A percentile compares a stretch with the other conserved stretches of the same genome.
Conservation (phyloP, 2,797 vertebrate genomes). For the Hypotaenidia okinawae region DNA sequence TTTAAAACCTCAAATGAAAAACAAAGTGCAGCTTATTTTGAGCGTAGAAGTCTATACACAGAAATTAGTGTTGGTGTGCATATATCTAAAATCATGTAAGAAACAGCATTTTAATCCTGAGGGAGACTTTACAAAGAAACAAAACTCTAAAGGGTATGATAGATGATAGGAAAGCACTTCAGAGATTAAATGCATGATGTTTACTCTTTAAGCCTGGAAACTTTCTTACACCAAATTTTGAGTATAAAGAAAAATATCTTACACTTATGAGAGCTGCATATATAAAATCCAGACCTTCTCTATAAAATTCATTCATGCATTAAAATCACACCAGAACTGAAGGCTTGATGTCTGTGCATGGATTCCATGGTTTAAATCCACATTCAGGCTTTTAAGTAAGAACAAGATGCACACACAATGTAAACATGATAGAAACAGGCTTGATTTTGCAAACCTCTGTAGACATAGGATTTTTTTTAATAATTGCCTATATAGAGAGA, state of each 20-base stretch:
- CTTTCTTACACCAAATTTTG: background rate
- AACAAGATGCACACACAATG: background rate
- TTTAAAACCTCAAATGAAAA: background rate
- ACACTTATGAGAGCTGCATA: background rate
- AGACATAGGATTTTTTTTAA: background rate
- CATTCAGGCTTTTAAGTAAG: background rate
- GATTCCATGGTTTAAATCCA: background rate
- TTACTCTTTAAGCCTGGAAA: background rate
- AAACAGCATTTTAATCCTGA: background rate
- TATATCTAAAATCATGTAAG: background rate
- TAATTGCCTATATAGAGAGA: background rate
- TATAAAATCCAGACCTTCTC: background rate
- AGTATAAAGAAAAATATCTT: background rate
- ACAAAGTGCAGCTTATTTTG: background rate
- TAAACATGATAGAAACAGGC: background rate
- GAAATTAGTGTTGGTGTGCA: background rate
- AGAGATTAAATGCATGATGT: background rate
- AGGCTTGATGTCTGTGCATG: background rate
- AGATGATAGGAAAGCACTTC: background rate
- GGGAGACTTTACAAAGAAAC: background rate
- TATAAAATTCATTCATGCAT: background rate
- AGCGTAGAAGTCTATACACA: background rate
- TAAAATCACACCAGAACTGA: background rate
- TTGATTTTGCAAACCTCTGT: background rate
- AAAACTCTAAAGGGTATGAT: background rate